Conservation (phyloP, 2,113 vertebrate species). For the Plestiodon gilberti region DNA sequence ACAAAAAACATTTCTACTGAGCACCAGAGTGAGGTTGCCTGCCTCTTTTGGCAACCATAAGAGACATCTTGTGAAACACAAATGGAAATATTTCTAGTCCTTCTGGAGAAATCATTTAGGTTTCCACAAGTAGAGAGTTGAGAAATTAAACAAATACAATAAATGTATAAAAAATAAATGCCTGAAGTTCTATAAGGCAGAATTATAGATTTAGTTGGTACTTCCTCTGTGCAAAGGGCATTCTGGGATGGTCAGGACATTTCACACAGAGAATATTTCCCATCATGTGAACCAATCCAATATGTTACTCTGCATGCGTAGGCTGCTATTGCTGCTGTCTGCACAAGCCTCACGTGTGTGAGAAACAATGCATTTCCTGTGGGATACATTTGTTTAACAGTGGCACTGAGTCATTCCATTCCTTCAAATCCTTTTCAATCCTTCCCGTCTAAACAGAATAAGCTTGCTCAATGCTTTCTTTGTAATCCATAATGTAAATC, state of each 20-base stretch:
- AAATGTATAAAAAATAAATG: not conserved
- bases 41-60: not conserved
- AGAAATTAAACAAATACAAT: not conserved
- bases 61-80: not conserved
- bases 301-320: not conserved
- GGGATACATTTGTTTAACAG: slow-evolving; percentile 7
- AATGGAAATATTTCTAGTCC: not conserved
- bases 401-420: slow-evolving; percentile 1
- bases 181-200: not conserved
- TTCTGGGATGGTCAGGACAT: not conserved
- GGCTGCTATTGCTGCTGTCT: not conserved
- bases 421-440: not conserved
- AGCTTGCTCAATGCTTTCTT: slow-evolving; percentile 7
- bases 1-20: not conserved
- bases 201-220: not conserved
- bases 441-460: not conserved
- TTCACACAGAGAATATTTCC: not conserved
- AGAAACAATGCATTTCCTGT: slow-evolving; percentile 20
- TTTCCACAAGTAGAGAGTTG: not conserved
- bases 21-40: not conserved
- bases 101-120: not conserved
- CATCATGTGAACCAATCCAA: not conserved
- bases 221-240: not conserved
- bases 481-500: slow-evolving; percentile 8
- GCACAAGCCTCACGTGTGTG: not conserved